These are phyloP conservation scores for Microchrysa polita DNA, from an alignment of 2,888 invertebrate species.

Conservation along the genomic window DNA sequence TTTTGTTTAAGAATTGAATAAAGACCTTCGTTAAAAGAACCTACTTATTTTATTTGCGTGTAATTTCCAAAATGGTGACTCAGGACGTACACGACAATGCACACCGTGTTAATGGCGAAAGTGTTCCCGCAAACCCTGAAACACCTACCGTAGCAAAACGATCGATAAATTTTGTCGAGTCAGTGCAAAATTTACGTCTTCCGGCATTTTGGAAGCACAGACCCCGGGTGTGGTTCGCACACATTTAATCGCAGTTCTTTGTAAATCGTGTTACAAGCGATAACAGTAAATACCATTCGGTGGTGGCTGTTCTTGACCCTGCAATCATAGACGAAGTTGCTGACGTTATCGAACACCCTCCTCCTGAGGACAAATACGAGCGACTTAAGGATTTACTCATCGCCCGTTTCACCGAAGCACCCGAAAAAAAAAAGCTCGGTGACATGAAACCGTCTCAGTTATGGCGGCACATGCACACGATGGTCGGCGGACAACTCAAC, in stretches of 20 bases:
- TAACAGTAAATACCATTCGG: background rate
- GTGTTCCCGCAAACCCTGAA: too few relatives aligned
- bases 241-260: slow-evolving; percentile 1
- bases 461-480: background rate
- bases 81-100: too few relatives aligned
- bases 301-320: background rate
- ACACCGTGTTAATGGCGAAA: too few relatives aligned
- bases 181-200: too few relatives aligned
- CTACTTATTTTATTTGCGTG: too few relatives aligned
- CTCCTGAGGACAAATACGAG: background rate
- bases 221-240: background rate
- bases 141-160: too few relatives aligned
- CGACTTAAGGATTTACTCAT: background rate
- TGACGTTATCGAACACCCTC: slow-evolving; percentile 6
- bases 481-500: background rate
- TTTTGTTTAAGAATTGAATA: too few relatives aligned
- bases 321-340: background rate
- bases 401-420: background rate
- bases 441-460: slow-evolving; percentile 19
- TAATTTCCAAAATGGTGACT: too few relatives aligned
- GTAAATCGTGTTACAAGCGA: background rate
- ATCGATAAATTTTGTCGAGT: too few relatives aligned
- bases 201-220: slow-evolving; percentile 17
- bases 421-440: slow-evolving; percentile 1
- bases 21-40: too few relatives aligned